Conservation (phyloP, 2,888 invertebrate species). For the Scaptomyza tumidula region DNA sequence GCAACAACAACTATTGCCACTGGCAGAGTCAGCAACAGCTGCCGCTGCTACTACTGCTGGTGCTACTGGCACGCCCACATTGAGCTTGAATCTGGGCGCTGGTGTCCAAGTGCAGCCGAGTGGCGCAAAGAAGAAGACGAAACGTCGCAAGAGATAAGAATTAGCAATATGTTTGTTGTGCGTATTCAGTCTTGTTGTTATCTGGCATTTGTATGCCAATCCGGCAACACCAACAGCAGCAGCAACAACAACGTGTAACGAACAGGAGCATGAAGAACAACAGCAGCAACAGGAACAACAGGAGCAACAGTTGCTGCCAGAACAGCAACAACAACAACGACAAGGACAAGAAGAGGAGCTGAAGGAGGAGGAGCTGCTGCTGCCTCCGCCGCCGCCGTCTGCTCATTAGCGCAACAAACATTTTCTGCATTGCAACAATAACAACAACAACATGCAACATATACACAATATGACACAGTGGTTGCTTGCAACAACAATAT, state of each 20-base stretch:
- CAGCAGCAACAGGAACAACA: constrained; percentile 6
- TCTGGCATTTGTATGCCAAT: constrained; percentile 82
- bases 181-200: constrained; percentile 83
- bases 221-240: constrained; percentile 21
- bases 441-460: background rate
- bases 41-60: too few species aligned
- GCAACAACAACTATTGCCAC: constrained; percentile 19
- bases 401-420: background rate
- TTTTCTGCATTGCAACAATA: background rate
- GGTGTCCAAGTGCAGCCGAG: constrained; percentile 60
- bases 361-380: background rate
- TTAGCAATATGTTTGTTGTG: constrained; percentile 85
- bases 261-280: constrained; percentile 8
- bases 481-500: background rate
- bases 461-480: background rate
- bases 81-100: constrained; percentile 32
- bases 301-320: constrained; percentile 17
- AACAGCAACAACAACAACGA: constrained; percentile 10
- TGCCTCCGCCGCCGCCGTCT: background rate
- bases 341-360: too few species aligned
- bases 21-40: constrained; percentile 5
- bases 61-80: background rate
- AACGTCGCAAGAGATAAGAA: constrained; percentile 85
- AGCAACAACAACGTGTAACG: constrained; percentile 3
- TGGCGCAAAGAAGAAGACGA: constrained; percentile 84